Base-by-base conservation (phyloP, 2,888 invertebrate genomes). In the Nasonovia ribisnigri region DNA sequence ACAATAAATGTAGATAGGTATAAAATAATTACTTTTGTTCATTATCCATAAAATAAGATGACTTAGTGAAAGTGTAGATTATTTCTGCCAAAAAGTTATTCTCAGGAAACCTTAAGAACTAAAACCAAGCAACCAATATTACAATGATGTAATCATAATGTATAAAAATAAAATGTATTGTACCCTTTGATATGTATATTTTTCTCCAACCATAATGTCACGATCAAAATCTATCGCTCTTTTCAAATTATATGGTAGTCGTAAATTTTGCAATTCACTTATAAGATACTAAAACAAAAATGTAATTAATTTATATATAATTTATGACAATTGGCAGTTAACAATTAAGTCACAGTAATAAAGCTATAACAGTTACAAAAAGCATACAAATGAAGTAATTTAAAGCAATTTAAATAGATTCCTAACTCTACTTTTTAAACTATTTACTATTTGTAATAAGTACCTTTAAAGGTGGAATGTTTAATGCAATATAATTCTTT, bases 221-320 rank as follows among this genome's bases (percentile, higher is more conserved):
- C 20, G 20, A 77, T 77, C 77, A 2, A 16, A 0, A 2, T 10
- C 20, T 3, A 36, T 0, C 2, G 36, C 20, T 2, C 20, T 3
- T 1, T 36, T 20, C 8, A 77, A 20, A 3, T 20, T 20, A 8
- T 0, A 1, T 42, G 77, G 77, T 20, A 77, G 2, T 77, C 1
- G 8, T 20, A 77, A 8, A 1, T 2, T 0, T 20, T 8, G 20
- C 20, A 77, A 36, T 77, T 36, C 3, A 8, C 36, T 4, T 20
- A 8, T 3, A 20, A 77, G 8, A 36, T 20, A 6, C 77, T 77
- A 77, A 36, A 77, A 77, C 8, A n/a, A 77, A 36, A 36, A 36
- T 77, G 0, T 36, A 77, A 16, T 36, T 36, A 10, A 11, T n/a
- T n/a, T n/a, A n/a, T n/a, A n/a, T n/a, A n/a, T n/a, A n/a, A n/a